Base-by-base conservation (phyloP, 1,140 invertebrate genomes). In the Dolichoris vasculosae region DNA sequence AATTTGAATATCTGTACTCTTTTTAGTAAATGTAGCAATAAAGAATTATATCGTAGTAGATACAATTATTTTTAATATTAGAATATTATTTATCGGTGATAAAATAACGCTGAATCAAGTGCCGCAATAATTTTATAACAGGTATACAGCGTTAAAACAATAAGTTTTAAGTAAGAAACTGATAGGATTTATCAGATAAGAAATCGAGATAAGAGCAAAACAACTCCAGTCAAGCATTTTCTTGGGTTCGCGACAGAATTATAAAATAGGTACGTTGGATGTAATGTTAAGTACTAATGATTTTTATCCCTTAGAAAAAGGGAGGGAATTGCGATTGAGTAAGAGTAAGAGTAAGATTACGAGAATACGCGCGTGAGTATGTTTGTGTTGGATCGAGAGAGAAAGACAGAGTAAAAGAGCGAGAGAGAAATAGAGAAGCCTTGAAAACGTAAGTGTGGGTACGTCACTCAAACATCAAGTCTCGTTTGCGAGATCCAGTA, bases 391-490 rank as follows among this genome's bases (percentile, higher is more conserved):
- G 40, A 64, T 20, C 3, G 20, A 11, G 0, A 26, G 30, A 26
- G 81, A 71, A 32, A 38, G 64, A 82, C 11, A 51, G 67, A 40
- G 67, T 35, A n/a, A 78, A 48, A 84, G 43, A 79, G 23, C 2
- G 64, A 35, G 32, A 80, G 46, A 80, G 77, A 80, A 38, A 35
- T 64, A 90, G 84, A 89, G 91, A 92, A 91, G 90, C 90, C 91
- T 88, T 92, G 90, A 71, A 85, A 88, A 88, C 87, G 88, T 90
- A 92, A 91, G 90, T 92, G 91, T 38, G 89, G 89, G 89, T 92
- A 92, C 90, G 91, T 90, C 89, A 88, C 84, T 90, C 89, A 88
- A 88, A 87, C 89, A 89, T 90, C 88, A 90, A 87, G 83, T 86
- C 82, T 86, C 83, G 86, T 87, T 90, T 89, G 83, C 88, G 80